Evolutionary conservation across 2,888 invertebrate species (phyloP), one percentile per base, ranked within the genome.

Genomic region (Xestia sexstrigata): DNA sequence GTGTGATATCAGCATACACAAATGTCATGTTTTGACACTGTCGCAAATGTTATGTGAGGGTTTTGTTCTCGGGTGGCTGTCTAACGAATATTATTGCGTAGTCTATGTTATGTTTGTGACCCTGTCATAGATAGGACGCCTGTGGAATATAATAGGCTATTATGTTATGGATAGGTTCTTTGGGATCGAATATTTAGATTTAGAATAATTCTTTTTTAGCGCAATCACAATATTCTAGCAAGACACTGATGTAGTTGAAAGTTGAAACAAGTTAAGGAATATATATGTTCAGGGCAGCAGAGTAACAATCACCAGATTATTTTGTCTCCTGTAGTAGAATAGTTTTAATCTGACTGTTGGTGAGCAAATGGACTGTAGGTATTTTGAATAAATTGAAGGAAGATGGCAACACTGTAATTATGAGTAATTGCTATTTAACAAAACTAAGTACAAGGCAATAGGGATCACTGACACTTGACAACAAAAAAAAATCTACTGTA

Each of bases 1-100:
- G 35, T 62, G 42, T 63, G 79, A 67, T 86, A 86, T 70, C 79
- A 65, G 66, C 45, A n/a, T 26, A 42, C 52, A 69, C 26, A 75
- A 75, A 73, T 75, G 72, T 75, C 79, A 70, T 70, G 74, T 84
- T 84, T 70, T 84, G 80, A 78, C 74, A 84, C 72, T 73, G 73
- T 63, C 60, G 72, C 63, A 63, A 60, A 73, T 71, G 42, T 76
- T 85, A 67, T 70, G 7, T 71, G 49, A 65, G 17, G 58, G 23
- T 68, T 23, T 69, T 49, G 9, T 26, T 26, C 35, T 35, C 35
- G 45, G 65, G 49, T 60, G 42, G 63, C 58, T 60, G 78, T 26
- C 30, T 79, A 26, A 26, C 23, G 47, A 30, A 70, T 68, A 58
- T 55, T 42, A 70, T 55, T 62, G 9, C 1, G n/a, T 55, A 17